A percentile compares a stretch with the other conserved stretches of the same genome.
Conservation (phyloP, 2,113 vertebrate genomes). For the Rhea americana region DNA sequence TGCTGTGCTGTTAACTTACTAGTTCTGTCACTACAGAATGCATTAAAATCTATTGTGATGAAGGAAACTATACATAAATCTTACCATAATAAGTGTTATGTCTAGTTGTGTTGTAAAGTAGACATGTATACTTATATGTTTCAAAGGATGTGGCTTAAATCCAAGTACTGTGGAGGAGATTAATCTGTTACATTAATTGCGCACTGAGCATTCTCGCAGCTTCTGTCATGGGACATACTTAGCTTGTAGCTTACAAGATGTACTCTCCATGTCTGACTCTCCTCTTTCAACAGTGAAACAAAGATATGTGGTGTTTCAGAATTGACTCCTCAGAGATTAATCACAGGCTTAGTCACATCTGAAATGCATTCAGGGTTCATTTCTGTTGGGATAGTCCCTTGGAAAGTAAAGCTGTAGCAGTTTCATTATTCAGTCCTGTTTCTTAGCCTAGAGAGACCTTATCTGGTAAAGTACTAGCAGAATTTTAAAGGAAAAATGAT, state of each 20-base stretch:
- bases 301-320: constrained; percentile 41
- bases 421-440: constrained; percentile 1
- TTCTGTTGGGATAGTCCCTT: constrained; percentile 7
- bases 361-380: constrained; percentile 27
- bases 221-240: background rate
- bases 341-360: constrained; percentile 54
- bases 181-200: background rate
- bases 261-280: background rate
- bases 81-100: background rate
- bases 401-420: background rate
- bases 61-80: background rate
- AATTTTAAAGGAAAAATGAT: background rate
- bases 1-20: background rate
- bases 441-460: background rate
- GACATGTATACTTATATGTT: background rate
- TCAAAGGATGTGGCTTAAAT: background rate
- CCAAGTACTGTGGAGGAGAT: background rate
- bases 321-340: constrained; percentile 47
- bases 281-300: background rate
- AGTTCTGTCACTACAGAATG: background rate
- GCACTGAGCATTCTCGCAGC: background rate
- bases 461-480: background rate
- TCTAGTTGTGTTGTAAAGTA: background rate
- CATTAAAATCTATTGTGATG: background rate
- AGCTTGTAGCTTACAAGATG: constrained; percentile 24